A percentile compares a stretch with the other conserved stretches of the same genome.
phyloP scores from a whole-genome alignment of 2,797 vertebrate species.

The Kryptopterus vitreolus region DNA sequence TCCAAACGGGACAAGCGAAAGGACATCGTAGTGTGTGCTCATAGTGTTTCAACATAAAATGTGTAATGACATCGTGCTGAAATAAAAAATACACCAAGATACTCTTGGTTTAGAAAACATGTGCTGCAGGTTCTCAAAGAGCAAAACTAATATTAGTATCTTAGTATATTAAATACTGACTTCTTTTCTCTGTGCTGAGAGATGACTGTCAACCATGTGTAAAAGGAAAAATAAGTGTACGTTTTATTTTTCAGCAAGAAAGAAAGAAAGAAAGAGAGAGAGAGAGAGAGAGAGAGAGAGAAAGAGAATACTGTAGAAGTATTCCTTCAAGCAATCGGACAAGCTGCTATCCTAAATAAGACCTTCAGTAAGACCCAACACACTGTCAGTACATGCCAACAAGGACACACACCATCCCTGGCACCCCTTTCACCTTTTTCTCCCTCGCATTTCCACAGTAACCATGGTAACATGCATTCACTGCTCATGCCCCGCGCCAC shows the following conservation, averaged over 20 bases:
- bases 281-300: conserved; percentile 37
- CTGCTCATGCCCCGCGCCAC: conserved; percentile 61
- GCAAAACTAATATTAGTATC: neutral
- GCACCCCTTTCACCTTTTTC: conserved; percentile 59
- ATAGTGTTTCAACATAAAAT: neutral
- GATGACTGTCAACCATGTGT: neutral
- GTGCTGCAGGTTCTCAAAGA: neutral
- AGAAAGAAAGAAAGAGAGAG: conserved; percentile 32
- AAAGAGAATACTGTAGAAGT: conserved; percentile 13
- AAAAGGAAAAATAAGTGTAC: neutral
- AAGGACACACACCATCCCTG: conserved; percentile 39
- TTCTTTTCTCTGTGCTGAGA: neutral
- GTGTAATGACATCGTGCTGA: neutral
- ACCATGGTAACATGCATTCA: conserved; percentile 68
- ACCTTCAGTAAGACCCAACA: conserved; percentile 34
- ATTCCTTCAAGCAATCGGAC: conserved; percentile 4
- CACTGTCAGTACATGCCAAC: conserved; percentile 43
- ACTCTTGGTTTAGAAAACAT: neutral
- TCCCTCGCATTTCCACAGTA: conserved; percentile 68
- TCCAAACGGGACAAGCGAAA: neutral
- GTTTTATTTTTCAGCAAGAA: conserved; percentile 22
- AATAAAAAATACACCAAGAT: neutral
- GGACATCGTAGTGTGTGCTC: neutral
- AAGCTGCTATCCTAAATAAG: conserved; percentile 25
- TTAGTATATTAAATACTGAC: neutral